Conservation (phyloP, 2,888 invertebrate genomes). For the Panopea generosa region DNA sequence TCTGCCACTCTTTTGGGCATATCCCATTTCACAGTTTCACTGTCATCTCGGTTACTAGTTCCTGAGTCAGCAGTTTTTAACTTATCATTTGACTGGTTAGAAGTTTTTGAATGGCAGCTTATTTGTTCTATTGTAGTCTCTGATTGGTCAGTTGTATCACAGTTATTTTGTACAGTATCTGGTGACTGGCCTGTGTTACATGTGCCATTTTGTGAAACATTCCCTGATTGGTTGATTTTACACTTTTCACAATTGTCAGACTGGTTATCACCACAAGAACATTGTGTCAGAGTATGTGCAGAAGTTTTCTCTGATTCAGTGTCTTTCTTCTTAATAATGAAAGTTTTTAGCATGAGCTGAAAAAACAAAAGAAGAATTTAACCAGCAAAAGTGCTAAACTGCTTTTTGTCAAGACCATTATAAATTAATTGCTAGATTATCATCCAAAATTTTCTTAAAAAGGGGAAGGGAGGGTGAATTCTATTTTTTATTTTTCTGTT, state of each 20-base stretch:
- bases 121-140: slow-evolving; percentile 6
- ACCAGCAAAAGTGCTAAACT: too few relatives aligned
- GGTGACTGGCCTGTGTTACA: background rate
- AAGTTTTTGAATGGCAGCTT: background rate
- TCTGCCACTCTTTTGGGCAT: too few relatives aligned
- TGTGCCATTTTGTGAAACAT: background rate
- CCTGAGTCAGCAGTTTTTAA: slow-evolving; percentile 6
- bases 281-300: background rate
- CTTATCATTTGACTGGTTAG: background rate
- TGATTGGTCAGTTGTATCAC: slow-evolving; percentile 24
- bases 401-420: too few relatives aligned
- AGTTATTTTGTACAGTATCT: slow-evolving; percentile 4
- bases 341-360: slow-evolving; percentile 20
- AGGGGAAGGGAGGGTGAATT: too few relatives aligned
- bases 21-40: slow-evolving; percentile 1
- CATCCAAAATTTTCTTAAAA: too few relatives aligned
- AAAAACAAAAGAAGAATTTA: slow-evolving; percentile 4
- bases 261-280: slow-evolving; percentile 6
- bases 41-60: background rate
- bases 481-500: too few relatives aligned
- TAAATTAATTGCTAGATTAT: too few relatives aligned
- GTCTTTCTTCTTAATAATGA: background rate
- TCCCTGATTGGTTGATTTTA: slow-evolving; percentile 24
- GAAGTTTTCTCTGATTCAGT: background rate
- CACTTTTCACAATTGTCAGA: slow-evolving; percentile 23